Evolutionary conservation across 2,113 vertebrate species (phyloP).

Genomic region (Hylia prasina): DNA sequence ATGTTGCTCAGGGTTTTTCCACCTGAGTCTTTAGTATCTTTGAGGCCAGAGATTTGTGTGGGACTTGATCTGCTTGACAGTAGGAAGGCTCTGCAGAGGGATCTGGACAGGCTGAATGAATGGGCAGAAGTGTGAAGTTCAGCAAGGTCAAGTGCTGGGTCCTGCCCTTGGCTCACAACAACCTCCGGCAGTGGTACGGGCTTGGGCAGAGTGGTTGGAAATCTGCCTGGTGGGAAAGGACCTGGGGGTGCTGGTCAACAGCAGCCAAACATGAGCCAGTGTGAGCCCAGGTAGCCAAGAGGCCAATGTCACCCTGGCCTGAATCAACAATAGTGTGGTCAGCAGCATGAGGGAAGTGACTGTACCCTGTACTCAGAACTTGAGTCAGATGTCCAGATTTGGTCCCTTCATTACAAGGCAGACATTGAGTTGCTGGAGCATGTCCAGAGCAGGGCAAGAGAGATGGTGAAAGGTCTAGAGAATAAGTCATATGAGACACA

Average conservation of each 20-base stretch:
- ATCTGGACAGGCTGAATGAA: rapidly evolving
- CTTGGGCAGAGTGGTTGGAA: background rate
- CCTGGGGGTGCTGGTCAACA: background rate
- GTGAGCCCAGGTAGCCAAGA: background rate
- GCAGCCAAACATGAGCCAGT: background rate
- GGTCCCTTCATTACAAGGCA: background rate
- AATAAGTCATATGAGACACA: background rate
- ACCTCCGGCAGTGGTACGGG: rapidly evolving
- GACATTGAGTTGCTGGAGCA: background rate
- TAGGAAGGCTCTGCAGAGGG: background rate
- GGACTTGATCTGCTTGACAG: background rate
- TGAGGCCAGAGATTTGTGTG: background rate
- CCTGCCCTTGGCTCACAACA: background rate
- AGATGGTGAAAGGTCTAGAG: background rate
- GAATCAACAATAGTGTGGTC: background rate
- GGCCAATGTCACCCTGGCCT: background rate
- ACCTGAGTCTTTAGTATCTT: background rate
- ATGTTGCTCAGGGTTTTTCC: background rate
- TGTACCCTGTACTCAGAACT: rapidly evolving
- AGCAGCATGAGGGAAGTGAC: rapidly evolving
- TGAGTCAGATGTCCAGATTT: rapidly evolving
- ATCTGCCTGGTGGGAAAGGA: background rate
- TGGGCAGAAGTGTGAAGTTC: background rate
- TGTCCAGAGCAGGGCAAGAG: background rate
- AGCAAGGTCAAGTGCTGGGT: rapidly evolving